Percentiles rank a stretch among this genome's conserved stretches.
Evolutionary conservation across 2,888 invertebrate species (phyloP).

Genomic region (Drosophila gaucha): DNA sequence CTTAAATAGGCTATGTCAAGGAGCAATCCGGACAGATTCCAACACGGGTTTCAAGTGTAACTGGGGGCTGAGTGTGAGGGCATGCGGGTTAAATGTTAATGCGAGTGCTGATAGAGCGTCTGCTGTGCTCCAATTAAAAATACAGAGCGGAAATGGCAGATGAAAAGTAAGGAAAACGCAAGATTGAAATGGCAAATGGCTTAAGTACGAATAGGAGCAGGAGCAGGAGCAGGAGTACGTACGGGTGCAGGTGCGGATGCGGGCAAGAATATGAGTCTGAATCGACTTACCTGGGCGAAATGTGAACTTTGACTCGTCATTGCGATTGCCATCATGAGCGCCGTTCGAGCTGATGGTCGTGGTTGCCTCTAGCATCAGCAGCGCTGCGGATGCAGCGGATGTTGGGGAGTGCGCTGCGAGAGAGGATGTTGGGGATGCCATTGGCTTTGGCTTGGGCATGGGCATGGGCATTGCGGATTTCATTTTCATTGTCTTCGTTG

Average conservation of each 20-base stretch:
- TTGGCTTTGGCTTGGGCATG: constrained; percentile 2
- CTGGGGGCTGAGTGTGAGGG: constrained; percentile 4
- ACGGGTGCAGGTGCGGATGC: constrained; percentile 3
- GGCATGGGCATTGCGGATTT: constrained; percentile 36
- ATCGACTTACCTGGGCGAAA: constrained; percentile 72
- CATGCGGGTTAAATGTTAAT: constrained; percentile 60
- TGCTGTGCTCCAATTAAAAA: constrained; percentile 65
- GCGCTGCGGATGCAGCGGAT: constrained; percentile 60
- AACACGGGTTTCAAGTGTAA: constrained; percentile 6
- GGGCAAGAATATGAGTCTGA: constrained; percentile 21
- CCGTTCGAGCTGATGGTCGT: constrained; percentile 59
- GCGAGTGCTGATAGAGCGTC: constrained; percentile 27
- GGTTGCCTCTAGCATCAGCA: constrained; percentile 54
- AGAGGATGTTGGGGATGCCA: constrained; percentile 18
- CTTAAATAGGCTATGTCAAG: constrained; percentile 44
- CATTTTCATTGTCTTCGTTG: constrained; percentile 49
- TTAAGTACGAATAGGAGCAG: constrained; percentile 1
- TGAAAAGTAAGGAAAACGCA: constrained; percentile 31
- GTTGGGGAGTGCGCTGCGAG: constrained; percentile 60
- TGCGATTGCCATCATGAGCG: constrained; percentile 66
- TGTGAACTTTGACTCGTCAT: constrained; percentile 77
- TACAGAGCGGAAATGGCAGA: constrained; percentile 56
- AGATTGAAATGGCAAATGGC: constrained; percentile 36
- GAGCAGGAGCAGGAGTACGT: background rate
- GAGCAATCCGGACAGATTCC: constrained; percentile 30